A percentile compares a stretch with the other conserved stretches of the same genome.
These are phyloP conservation scores for Pachycephus smyrnensis DNA, from an alignment of 2,888 invertebrate genomes.

Conservation along the genomic window DNA sequence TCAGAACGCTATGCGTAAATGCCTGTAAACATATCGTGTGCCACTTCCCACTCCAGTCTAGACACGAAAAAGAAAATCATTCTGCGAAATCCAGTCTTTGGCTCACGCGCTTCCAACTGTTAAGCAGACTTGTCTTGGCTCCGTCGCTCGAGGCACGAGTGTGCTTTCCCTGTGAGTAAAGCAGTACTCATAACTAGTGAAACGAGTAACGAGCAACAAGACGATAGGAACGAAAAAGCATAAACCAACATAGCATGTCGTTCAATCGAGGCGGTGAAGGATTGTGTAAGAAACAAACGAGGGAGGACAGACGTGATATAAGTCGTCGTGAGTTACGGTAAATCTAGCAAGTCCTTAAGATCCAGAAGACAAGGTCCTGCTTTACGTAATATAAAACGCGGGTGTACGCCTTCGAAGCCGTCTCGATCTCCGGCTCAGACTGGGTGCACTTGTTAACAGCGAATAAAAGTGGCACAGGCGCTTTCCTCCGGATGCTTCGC, in stretches of 20 bases:
- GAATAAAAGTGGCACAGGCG: constrained; percentile 50
- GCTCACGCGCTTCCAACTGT: neutral
- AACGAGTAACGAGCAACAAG: neutral
- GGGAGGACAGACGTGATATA: neutral
- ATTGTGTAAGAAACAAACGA: neutral
- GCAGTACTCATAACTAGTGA: neutral
- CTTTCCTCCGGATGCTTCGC: constrained; percentile 26
- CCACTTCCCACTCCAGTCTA: constrained; percentile 3
- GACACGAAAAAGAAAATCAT: constrained; percentile 10
- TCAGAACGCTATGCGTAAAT: constrained; percentile 6
- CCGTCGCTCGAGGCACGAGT: neutral
- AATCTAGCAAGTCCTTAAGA: neutral
- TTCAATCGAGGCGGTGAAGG: neutral
- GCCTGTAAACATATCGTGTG: constrained; percentile 9
- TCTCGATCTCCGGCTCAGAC: neutral
- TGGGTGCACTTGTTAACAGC: neutral
- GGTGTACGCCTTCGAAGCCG: neutral
- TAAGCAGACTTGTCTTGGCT: neutral
- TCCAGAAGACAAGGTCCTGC: neutral
- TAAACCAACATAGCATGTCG: neutral
- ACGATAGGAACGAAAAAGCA: neutral
- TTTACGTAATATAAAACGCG: neutral
- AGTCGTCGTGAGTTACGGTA: neutral
- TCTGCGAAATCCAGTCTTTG: constrained; percentile 2
- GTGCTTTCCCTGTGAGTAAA: neutral